Percentiles rank a stretch among this genome's conserved stretches.
These are phyloP conservation scores for Drosophila pruinosa DNA, from an alignment of 1,140 invertebrate genomes.

Conservation along the genomic window DNA sequence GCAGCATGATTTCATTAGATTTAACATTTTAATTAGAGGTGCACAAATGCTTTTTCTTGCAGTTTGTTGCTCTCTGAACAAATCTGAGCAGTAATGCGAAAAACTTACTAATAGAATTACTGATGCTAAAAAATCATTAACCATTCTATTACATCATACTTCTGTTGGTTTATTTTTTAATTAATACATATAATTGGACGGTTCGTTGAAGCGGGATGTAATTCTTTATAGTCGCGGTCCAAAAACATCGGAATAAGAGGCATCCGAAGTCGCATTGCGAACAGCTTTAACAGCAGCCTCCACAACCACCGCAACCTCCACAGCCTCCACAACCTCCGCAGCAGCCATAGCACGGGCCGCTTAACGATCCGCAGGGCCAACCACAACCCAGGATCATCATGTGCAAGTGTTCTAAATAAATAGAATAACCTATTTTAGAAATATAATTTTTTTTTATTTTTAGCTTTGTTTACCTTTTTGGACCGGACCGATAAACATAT, in stretches of 20 bases:
- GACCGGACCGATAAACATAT: constrained; percentile 33
- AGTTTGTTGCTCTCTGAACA: no score
- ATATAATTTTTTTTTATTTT: background rate
- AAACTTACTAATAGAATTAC: no score
- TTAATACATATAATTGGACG: no score
- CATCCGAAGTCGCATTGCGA: background rate
- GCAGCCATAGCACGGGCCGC: constrained; percentile 26
- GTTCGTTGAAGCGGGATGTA: no score
- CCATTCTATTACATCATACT: no score
- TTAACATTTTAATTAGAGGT: no score
- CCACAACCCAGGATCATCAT: constrained; percentile 38
- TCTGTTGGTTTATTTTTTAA: background rate
- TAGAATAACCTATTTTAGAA: background rate
- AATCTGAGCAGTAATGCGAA: no score
- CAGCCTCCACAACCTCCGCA: constrained; percentile 9
- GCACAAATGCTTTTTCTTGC: no score
- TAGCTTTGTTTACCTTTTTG: constrained; percentile 17
- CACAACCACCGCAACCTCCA: constrained; percentile 14
- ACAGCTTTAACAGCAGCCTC: background rate
- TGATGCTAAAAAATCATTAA: no score
- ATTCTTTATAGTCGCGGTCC: background rate
- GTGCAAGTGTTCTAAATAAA: constrained; percentile 5
- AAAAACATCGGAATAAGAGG: background rate
- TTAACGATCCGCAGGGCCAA: constrained; percentile 32
- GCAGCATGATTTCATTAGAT: no score